Conservation (phyloP, 2,888 invertebrate species). For the Drosophila kambysellisi region DNA sequence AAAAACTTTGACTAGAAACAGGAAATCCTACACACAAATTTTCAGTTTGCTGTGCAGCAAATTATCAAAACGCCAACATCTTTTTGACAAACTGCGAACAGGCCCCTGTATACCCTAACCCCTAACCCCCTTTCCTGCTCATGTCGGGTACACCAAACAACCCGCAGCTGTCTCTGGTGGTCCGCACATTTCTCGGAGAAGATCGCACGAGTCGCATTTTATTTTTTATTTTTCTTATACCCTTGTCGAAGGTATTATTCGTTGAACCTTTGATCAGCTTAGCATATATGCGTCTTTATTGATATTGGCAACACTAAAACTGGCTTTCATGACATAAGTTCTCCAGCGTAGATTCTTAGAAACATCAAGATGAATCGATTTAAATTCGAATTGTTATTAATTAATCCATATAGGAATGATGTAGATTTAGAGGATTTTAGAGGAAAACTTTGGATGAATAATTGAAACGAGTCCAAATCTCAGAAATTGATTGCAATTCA, state of each 20-base stretch:
- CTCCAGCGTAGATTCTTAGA: neutral
- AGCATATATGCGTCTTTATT: neutral
- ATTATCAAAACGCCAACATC: slow-evolving; percentile 81
- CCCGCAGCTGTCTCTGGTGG: slow-evolving; percentile 66
- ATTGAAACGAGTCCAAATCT: neutral
- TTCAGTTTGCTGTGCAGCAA: slow-evolving; percentile 60
- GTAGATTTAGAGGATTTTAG: neutral
- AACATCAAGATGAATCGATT: neutral
- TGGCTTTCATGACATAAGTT: neutral
- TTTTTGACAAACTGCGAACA: slow-evolving; percentile 77
- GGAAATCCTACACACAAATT: slow-evolving; percentile 75
- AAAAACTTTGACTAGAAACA: slow-evolving; percentile 63
- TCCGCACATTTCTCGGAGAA: slow-evolving; percentile 61
- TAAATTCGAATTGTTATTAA: neutral
- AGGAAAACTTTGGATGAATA: neutral
- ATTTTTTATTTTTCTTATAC: slow-evolving; percentile 39
- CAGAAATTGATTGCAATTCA: neutral
- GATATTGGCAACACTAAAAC: neutral
- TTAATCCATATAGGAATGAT: no score
- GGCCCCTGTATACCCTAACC: slow-evolving; percentile 19
- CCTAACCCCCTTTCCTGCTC: slow-evolving; percentile 4
- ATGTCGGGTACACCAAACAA: slow-evolving; percentile 28
- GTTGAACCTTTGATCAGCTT: neutral
- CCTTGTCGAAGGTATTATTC: neutral
- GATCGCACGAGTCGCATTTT: slow-evolving; percentile 64